Conservation (phyloP, 2,113 vertebrate genomes). For the Chinchilla lanigera region DNA sequence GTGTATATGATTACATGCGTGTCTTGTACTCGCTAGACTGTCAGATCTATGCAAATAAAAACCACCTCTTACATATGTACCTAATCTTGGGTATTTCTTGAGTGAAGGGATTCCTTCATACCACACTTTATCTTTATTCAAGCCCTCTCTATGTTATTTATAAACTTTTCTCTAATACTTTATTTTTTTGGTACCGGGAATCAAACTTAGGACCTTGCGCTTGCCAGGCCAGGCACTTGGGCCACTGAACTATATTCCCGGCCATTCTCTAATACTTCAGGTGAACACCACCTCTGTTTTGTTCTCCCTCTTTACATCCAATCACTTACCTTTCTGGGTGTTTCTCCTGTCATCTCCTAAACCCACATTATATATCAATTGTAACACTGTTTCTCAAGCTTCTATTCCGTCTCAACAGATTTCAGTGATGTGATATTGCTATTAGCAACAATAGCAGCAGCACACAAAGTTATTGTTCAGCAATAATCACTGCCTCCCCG, state of each 20-base stretch:
- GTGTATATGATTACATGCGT: background rate
- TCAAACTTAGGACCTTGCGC: no score
- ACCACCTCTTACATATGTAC: background rate
- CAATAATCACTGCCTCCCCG: background rate
- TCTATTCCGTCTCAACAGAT: background rate
- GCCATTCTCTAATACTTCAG: background rate
- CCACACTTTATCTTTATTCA: conserved; percentile 25
- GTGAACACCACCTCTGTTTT: background rate
- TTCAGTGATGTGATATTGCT: background rate
- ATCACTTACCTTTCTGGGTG: background rate
- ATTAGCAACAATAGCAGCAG: background rate
- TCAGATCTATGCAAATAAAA: background rate
- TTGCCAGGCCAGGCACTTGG: no score
- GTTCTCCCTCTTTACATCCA: background rate
- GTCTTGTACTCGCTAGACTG: background rate
- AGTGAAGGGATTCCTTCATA: background rate
- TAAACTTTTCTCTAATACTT: background rate
- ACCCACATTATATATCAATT: background rate
- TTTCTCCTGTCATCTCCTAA: background rate
- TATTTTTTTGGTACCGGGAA: no score
- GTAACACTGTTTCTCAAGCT: background rate
- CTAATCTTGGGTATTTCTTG: background rate
- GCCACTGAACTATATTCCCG: no score
- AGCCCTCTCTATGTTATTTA: background rate
- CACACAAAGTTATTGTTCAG: background rate